Percentiles rank a stretch among this genome's conserved stretches.
phyloP scores from a whole-genome alignment of 1,140 invertebrate genomes.

The Nilaparvata lugens region DNA sequence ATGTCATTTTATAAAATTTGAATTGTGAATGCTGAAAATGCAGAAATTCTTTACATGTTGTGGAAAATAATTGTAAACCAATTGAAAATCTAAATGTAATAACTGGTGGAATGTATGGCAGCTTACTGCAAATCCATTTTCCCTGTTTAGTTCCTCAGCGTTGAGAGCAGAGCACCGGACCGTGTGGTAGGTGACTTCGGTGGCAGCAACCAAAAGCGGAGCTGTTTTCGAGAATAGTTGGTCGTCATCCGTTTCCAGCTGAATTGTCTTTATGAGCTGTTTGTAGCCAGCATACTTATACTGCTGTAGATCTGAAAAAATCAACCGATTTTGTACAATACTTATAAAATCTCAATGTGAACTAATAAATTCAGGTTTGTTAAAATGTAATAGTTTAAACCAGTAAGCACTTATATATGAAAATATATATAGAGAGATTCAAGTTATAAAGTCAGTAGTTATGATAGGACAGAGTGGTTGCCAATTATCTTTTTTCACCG shows the following conservation, averaged over 20 bases:
- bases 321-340: background rate
- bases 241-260: slow-evolving; percentile 88
- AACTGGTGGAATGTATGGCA: background rate
- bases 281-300: slow-evolving; percentile 99
- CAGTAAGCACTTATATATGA: too few relatives aligned
- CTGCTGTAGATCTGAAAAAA: slow-evolving; percentile 68
- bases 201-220: slow-evolving; percentile 78
- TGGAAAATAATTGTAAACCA: too few relatives aligned
- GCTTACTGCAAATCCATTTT: slow-evolving; percentile 78
- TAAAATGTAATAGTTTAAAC: background rate
- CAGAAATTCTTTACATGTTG: too few relatives aligned
- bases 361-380: too few relatives aligned
- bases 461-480: too few relatives aligned
- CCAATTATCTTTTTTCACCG: too few relatives aligned
- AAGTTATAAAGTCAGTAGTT: too few relatives aligned
- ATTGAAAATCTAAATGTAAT: too few relatives aligned
- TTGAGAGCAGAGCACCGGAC: slow-evolving; percentile 95
- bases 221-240: slow-evolving; percentile 83
- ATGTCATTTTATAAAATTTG: too few relatives aligned
- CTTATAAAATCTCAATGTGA: too few relatives aligned
- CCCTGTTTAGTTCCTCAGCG: slow-evolving; percentile 91
- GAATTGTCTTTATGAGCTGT: slow-evolving; percentile 92
- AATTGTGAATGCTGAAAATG: too few relatives aligned
- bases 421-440: too few relatives aligned
- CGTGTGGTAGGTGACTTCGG: slow-evolving; percentile 92